These are phyloP conservation scores for Melanostoma scalare DNA, from an alignment of 2,888 invertebrate genomes.

Conservation along the genomic window DNA sequence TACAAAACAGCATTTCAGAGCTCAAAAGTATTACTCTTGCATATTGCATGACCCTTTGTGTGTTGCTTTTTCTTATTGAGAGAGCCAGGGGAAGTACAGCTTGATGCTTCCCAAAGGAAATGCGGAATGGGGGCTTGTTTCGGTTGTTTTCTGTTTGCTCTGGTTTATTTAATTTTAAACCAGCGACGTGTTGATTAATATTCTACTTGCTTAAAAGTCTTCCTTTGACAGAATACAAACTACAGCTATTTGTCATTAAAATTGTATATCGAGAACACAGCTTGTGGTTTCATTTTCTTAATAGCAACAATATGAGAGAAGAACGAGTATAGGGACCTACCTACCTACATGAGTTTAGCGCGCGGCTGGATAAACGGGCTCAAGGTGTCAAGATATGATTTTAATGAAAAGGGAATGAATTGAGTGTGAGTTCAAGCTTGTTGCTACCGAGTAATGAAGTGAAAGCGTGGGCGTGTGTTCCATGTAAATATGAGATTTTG, in stretches of 20 bases:
- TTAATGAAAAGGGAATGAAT: no score
- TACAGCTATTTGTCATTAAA: background rate
- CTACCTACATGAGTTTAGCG: no score
- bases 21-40: constrained; percentile 59
- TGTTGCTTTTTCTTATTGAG: constrained; percentile 35
- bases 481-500: no score
- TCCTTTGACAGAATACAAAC: constrained; percentile 11
- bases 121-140: background rate
- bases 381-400: no score
- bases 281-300: constrained; percentile 18
- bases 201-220: constrained; percentile 24
- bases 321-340: no score
- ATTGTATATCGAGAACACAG: background rate
- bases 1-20: constrained; percentile 49
- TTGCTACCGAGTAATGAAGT: no score
- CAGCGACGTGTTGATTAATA: constrained; percentile 48
- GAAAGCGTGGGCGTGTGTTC: no score
- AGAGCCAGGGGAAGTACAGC: constrained; percentile 17
- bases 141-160: constrained; percentile 42
- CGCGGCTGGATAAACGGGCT: no score
- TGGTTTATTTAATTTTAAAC: constrained; percentile 65
- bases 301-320: background rate
- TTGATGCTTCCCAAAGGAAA: constrained; percentile 4
- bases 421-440: no score
- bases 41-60: constrained; percentile 68